Percentiles rank a stretch among this genome's conserved stretches.
Evolutionary conservation across 2,888 invertebrate species (phyloP).

Genomic region (Netelia melanura): DNA sequence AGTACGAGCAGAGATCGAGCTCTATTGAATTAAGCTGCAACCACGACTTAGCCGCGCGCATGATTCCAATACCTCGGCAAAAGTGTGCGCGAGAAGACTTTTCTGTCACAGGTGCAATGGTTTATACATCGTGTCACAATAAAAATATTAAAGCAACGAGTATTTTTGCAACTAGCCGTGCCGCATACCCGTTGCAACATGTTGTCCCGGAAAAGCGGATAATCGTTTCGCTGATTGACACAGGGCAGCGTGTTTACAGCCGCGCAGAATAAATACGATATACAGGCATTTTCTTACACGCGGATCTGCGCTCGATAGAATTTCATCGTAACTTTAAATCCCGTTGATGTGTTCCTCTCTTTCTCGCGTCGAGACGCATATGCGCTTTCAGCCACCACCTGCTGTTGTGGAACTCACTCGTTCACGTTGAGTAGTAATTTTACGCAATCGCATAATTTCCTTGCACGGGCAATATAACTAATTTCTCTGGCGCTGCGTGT

Average conservation of each 20-base stretch:
- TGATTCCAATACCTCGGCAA: not conserved
- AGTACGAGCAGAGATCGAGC: constrained; percentile 38
- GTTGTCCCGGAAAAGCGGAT: constrained; percentile 60
- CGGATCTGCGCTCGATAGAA: constrained; percentile 50
- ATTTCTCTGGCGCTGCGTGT: constrained; percentile 56
- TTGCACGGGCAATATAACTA: constrained; percentile 45
- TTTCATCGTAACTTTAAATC: constrained; percentile 54
- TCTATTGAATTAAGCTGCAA: constrained; percentile 26
- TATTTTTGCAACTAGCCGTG: constrained; percentile 41
- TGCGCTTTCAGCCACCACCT: constrained; percentile 41
- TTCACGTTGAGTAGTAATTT: constrained; percentile 52
- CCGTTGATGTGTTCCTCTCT: constrained; percentile 32
- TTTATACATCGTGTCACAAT: constrained; percentile 20
- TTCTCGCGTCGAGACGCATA: constrained; percentile 20
- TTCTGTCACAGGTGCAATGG: constrained; percentile 40
- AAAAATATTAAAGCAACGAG: constrained; percentile 49
- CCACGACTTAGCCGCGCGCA: not conserved
- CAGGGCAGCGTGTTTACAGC: constrained; percentile 32
- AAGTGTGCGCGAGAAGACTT: constrained; percentile 32
- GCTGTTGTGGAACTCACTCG: constrained; percentile 41
- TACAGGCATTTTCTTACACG: not conserved
- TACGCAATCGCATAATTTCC: constrained; percentile 63
- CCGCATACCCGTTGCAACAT: constrained; percentile 10
- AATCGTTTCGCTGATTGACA: constrained; percentile 44
- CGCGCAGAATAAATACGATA: constrained; percentile 1